Conservation (phyloP, 2,113 vertebrate species). For the Theristicus caerulescens region DNA sequence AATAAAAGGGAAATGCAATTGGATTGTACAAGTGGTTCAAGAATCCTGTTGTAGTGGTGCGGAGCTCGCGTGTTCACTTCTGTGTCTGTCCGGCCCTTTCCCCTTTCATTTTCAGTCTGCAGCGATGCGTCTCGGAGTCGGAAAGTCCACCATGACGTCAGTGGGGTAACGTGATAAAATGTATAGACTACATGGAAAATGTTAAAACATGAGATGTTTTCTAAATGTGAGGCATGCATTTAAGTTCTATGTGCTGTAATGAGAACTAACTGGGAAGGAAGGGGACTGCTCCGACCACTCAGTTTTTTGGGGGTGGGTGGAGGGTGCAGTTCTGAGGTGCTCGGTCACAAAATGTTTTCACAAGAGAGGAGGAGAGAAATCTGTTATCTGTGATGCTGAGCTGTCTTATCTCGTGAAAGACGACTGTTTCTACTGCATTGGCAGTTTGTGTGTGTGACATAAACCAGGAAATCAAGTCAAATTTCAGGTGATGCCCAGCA, state of each 20-base stretch:
- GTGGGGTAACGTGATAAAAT: background rate
- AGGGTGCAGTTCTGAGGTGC: background rate
- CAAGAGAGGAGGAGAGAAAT: background rate
- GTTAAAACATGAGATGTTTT: background rate
- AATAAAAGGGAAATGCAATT: background rate
- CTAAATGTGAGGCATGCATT: background rate
- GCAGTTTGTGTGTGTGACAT: background rate
- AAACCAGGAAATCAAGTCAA: background rate
- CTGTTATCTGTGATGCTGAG: background rate
- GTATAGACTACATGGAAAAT: background rate
- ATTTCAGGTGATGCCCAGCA: background rate
- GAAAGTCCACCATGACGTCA: accelerated
- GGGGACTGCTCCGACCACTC: background rate
- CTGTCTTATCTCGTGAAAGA: background rate
- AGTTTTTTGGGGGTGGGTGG: background rate
- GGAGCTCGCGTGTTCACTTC: background rate
- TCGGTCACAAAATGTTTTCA: background rate
- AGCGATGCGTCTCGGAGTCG: background rate
- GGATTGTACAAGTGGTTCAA: background rate
- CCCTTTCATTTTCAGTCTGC: background rate
- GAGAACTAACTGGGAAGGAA: background rate
- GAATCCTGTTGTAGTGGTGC: background rate
- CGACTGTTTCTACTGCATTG: background rate
- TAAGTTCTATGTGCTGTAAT: no score
- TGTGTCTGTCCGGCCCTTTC: background rate